A percentile compares a stretch with the other conserved stretches of the same genome.
Evolutionary conservation across 2,888 invertebrate species (phyloP).

Genomic region (Schizaphis graminum): DNA sequence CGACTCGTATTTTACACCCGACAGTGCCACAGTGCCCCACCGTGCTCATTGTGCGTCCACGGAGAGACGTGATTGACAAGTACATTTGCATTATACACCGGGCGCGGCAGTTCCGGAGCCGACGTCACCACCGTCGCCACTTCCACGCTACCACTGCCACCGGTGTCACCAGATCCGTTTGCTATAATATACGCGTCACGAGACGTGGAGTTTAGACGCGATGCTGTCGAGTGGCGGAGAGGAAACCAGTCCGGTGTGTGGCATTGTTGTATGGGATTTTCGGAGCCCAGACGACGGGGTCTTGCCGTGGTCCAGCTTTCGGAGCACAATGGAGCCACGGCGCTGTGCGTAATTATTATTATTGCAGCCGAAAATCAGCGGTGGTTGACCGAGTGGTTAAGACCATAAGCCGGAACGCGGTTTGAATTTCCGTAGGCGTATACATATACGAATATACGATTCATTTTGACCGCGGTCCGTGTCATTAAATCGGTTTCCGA

Average conservation of each 20-base stretch:
- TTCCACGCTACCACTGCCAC: not conserved
- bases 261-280: conserved; percentile 49
- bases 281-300: conserved; percentile 45
- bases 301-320: conserved; percentile 55
- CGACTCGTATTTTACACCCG: conserved; percentile 2
- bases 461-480: not conserved
- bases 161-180: not conserved
- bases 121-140: not conserved
- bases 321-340: conserved; percentile 53
- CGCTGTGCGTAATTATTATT: conserved; percentile 58
- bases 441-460: not conserved
- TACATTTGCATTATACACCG: conserved; percentile 62
- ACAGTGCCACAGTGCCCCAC: not conserved
- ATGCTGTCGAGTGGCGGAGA: conserved; percentile 43
- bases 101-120: conserved; percentile 23
- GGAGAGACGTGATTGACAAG: conserved; percentile 63
- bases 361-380: conserved; percentile 50
- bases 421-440: not conserved
- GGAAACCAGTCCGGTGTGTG: conserved; percentile 58
- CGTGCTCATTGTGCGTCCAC: conserved; percentile 37
- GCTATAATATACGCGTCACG: conserved; percentile 4
- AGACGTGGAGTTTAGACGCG: conserved; percentile 45
- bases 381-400: conserved; percentile 42
- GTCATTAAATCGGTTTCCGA: conserved; percentile 20
- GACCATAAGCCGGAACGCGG: conserved; percentile 32